Conservation (phyloP, 2,888 invertebrate genomes). For the Temnothorax unifasciatus region DNA sequence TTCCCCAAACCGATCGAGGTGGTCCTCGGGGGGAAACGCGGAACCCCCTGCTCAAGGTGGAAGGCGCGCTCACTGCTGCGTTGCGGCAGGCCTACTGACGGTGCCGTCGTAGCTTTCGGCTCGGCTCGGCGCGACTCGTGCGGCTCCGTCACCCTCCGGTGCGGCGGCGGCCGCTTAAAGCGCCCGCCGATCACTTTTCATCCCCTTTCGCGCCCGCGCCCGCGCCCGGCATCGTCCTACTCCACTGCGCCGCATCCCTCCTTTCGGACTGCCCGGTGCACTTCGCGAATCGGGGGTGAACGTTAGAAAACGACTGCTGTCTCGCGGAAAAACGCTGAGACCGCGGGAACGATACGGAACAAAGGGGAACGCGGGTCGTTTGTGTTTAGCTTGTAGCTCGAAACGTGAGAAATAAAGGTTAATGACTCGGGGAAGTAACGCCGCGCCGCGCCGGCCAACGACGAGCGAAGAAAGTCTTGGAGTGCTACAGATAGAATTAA, state of each 20-base stretch:
- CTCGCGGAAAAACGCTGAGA: conserved; percentile 47
- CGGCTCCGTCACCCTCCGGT: conserved; percentile 77
- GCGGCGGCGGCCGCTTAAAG: conserved; percentile 78
- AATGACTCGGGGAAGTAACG: not conserved
- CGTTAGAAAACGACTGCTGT: conserved; percentile 52
- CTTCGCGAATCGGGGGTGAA: conserved; percentile 46
- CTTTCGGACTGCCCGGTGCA: conserved; percentile 31
- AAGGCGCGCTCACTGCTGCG: conserved; percentile 83
- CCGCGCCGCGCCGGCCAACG: not conserved
- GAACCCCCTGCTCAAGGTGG: conserved; percentile 55
- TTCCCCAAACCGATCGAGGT: conserved; percentile 8
- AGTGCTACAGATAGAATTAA: not conserved
- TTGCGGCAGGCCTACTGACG: conserved; percentile 84
- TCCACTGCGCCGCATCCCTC: conserved; percentile 36
- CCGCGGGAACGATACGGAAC: conserved; percentile 37
- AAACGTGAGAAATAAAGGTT: conserved; percentile 27
- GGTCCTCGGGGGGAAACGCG: conserved; percentile 43
- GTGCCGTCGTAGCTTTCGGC: conserved; percentile 79
- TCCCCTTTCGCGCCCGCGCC: conserved; percentile 69
- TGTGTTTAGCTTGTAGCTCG: conserved; percentile 36
- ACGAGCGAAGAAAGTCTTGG: not conserved
- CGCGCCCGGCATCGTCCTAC: conserved; percentile 67
- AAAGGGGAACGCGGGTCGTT: conserved; percentile 13
- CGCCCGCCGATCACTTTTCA: conserved; percentile 82
- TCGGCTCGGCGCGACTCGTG: conserved; percentile 77